A percentile compares a stretch with the other conserved stretches of the same genome.
phyloP scores from a whole-genome alignment of 2,888 invertebrate species.

The Dione juno region DNA sequence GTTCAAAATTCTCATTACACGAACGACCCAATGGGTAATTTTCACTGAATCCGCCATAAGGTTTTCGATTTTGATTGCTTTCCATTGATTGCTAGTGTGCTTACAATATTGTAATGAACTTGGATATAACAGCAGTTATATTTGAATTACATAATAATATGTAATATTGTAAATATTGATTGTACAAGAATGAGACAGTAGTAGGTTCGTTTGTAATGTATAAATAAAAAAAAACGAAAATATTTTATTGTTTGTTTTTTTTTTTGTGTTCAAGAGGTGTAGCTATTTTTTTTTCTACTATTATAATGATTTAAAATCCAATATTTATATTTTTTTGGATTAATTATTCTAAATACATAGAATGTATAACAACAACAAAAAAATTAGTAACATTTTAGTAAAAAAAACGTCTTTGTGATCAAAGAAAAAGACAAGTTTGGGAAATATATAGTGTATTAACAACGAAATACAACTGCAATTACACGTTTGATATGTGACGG shows the following conservation, averaged over 20 bases:
- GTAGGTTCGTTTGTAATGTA: neutral
- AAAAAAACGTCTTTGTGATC: no score
- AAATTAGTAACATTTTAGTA: no score
- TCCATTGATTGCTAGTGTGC: constrained; percentile 27
- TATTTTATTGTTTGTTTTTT: no score
- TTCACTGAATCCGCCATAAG: constrained; percentile 14
- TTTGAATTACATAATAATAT: neutral
- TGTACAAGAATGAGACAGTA: neutral
- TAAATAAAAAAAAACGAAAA: no score
- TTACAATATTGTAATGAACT: constrained; percentile 29
- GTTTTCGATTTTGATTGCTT: constrained; percentile 34
- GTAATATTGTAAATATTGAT: neutral
- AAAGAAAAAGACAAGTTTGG: neutral
- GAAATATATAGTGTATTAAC: no score
- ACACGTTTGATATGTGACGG: constrained; percentile 32
- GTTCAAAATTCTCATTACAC: constrained; percentile 28
- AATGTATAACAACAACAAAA: no score
- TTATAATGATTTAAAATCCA: no score
- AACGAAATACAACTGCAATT: neutral
- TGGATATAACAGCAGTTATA: neutral
- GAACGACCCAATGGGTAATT: constrained; percentile 12
- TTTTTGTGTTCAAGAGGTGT: no score
- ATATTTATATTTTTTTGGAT: no score
- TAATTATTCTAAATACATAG: no score
- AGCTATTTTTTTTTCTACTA: no score